These are phyloP conservation scores for Eugnorisma glareosa DNA, from an alignment of 2,888 invertebrate species.

Conservation along the genomic window DNA sequence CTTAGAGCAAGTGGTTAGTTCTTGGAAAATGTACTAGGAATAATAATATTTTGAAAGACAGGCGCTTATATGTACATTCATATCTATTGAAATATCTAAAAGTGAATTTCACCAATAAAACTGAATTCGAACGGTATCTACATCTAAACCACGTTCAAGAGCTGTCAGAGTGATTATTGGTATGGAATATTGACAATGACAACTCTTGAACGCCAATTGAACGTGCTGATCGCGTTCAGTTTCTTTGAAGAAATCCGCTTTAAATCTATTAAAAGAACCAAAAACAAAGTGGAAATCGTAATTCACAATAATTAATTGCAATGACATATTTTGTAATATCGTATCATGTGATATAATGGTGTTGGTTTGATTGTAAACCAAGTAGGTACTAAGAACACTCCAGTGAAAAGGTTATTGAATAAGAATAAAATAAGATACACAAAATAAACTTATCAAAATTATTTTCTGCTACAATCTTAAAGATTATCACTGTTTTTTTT, in stretches of 20 bases:
- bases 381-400: background rate
- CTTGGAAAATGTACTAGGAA: background rate
- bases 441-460: conserved; percentile 27
- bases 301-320: background rate
- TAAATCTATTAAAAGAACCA: background rate
- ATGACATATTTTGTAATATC: background rate
- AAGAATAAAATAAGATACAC: background rate
- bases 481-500: conserved; percentile 32
- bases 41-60: background rate
- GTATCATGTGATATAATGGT: background rate
- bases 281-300: background rate
- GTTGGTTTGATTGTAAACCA: background rate
- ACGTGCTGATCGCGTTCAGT: background rate
- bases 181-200: background rate
- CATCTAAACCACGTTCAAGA: background rate
- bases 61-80: background rate
- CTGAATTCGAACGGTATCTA: background rate
- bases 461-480: conserved; percentile 15
- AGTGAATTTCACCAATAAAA: background rate
- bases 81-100: background rate
- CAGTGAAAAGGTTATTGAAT: background rate
- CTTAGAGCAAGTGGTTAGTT: background rate
- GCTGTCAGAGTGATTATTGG: background rate
- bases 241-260: background rate
- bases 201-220: background rate